phyloP scores from a whole-genome alignment of 2,113 vertebrate species.

The Struthidea cinerea region DNA sequence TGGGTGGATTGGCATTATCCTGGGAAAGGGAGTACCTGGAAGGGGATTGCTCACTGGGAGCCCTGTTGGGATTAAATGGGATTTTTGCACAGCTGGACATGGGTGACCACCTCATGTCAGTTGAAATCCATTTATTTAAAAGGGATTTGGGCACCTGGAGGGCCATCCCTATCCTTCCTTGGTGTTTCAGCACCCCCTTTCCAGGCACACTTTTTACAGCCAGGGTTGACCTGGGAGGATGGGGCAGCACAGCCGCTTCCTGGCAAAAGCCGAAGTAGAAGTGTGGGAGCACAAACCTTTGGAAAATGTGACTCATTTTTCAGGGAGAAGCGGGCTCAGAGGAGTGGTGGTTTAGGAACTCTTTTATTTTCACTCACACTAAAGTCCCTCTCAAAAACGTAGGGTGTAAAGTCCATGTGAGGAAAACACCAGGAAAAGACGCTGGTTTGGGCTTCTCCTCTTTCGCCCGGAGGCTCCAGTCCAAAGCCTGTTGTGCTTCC shows the following conservation, averaged over 20 bases:
- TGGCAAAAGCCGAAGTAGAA: neutral
- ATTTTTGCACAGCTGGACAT: neutral
- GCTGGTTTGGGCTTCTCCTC: neutral
- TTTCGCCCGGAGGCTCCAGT: neutral
- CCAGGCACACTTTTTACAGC: neutral
- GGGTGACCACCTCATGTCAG: neutral
- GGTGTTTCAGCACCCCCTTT: neutral
- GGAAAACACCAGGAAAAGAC: neutral
- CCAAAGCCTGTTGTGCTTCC: neutral
- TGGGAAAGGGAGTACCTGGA: neutral
- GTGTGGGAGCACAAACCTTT: neutral
- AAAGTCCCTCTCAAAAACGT: conserved; percentile 35
- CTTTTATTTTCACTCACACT: conserved; percentile 15
- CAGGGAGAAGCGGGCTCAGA: neutral
- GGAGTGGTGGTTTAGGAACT: neutral
- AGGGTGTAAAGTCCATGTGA: neutral
- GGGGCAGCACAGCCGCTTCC: neutral
- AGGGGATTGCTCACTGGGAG: neutral
- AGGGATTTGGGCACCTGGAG: neutral
- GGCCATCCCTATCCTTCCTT: no score
- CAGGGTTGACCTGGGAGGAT: neutral
- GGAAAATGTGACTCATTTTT: neutral
- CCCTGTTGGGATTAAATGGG: neutral
- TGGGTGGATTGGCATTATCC: neutral
- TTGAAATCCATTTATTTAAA: neutral